Conservation (phyloP, 2,888 invertebrate genomes). For the Protula sp. region DNA sequence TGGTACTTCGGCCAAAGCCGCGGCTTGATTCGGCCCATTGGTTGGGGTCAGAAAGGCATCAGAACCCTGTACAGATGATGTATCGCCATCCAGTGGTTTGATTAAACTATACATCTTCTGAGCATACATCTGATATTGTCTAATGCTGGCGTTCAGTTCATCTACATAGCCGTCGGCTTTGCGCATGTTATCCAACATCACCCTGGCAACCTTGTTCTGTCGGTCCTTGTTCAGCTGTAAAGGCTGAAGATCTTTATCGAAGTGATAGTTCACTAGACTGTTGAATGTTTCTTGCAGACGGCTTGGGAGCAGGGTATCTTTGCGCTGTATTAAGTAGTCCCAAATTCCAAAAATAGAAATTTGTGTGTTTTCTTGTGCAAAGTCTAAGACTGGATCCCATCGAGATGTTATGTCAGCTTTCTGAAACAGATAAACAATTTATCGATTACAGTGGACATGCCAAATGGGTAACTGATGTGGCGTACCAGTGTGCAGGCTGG, state of each 20-base stretch:
- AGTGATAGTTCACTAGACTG: not conserved
- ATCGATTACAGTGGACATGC: too few species aligned
- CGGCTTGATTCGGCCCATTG: too few species aligned
- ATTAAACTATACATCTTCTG: not conserved
- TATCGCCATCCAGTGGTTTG: not conserved
- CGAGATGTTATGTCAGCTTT: not conserved
- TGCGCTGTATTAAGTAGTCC: not conserved
- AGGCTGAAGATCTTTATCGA: not conserved
- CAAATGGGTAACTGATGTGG: too few species aligned
- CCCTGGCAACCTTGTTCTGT: not conserved
- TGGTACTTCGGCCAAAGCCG: too few species aligned
- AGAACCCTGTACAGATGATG: not conserved
- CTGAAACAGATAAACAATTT: not conserved
- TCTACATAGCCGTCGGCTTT: not conserved
- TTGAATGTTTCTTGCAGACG: not conserved
- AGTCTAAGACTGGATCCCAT: not conserved
- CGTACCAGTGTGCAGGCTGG: too few species aligned
- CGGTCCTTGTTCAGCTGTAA: not conserved
- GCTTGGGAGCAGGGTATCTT: not conserved
- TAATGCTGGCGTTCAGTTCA: not conserved
- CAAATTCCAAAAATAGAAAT: not conserved
- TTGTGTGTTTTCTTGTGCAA: not conserved
- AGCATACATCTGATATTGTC: not conserved
- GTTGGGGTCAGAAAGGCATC: not conserved
- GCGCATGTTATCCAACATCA: not conserved